Evolutionary conservation across 2,888 invertebrate genomes (phyloP).

Genomic region (Eristalis tenax): DNA sequence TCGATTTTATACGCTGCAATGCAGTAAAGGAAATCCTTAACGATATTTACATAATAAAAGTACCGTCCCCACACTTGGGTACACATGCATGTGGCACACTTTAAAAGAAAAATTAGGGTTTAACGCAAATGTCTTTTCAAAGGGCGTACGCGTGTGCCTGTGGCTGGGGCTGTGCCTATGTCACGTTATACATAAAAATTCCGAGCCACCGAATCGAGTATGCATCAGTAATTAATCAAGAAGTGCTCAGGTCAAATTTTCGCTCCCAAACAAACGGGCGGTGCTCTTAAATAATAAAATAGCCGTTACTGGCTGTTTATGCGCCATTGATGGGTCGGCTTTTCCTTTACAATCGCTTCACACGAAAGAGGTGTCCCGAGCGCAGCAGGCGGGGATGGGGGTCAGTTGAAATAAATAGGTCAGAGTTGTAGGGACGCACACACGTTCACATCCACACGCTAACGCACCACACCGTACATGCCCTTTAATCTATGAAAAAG

Average conservation of each 20-base stretch:
- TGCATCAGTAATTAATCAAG: slow-evolving; percentile 64
- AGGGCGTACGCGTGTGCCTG: background rate
- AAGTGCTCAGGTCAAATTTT: slow-evolving; percentile 34
- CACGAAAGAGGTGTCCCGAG: slow-evolving; percentile 30
- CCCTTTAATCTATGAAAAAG: background rate
- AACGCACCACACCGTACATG: background rate
- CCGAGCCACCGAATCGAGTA: slow-evolving; percentile 23
- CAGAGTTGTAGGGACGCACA: background rate
- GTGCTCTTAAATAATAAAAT: slow-evolving; percentile 58
- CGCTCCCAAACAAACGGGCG: slow-evolving; percentile 2
- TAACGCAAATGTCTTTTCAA: background rate
- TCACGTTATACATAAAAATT: slow-evolving; percentile 36
- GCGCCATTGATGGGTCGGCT: slow-evolving; percentile 10
- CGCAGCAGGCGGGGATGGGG: background rate
- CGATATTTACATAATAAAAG: slow-evolving; percentile 54
- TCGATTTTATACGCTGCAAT: slow-evolving; percentile 48
- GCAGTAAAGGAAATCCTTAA: slow-evolving; percentile 42
- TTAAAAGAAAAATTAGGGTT: slow-evolving; percentile 15
- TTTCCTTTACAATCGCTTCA: slow-evolving; percentile 42
- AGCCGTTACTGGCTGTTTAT: slow-evolving; percentile 57
- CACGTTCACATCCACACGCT: background rate
- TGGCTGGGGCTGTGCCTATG: background rate
- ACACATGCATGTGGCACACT: slow-evolving; percentile 6
- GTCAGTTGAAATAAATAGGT: slow-evolving; percentile 24
- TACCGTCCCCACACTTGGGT: background rate